Percentiles rank a stretch among this genome's conserved stretches.
Evolutionary conservation across 37 sponge, comb jelly and placozoan species (phyloP).

Genomic region (Beroe forskalii): DNA sequence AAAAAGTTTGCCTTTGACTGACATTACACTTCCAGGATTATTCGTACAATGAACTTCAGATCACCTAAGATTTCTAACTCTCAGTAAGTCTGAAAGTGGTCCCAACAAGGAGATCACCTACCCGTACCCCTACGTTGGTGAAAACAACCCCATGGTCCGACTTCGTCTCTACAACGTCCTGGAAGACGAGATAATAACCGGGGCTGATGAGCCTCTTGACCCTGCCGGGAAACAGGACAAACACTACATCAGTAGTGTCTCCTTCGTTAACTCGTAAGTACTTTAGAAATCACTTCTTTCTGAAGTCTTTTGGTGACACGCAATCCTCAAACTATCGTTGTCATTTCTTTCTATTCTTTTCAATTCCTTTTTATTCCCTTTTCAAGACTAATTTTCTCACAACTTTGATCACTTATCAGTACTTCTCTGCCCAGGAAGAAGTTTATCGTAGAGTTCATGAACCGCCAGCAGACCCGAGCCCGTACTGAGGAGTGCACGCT

Average conservation of each 20-base stretch:
- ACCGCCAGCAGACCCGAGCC: conserved; percentile 15
- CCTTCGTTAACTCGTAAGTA: conserved; percentile 43
- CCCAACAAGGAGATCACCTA: not conserved
- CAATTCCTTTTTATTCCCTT: too few species aligned
- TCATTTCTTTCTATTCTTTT: too few species aligned
- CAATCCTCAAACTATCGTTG: too few species aligned
- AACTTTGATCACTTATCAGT: not conserved
- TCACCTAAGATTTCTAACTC: too few species aligned
- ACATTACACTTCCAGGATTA: not conserved
- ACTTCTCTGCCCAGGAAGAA: conserved; percentile 50
- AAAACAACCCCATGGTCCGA: conserved; percentile 9
- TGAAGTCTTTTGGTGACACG: too few species aligned
- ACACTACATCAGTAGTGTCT: conserved; percentile 5
- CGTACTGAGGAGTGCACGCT: conserved; percentile 27
- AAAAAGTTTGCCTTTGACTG: not conserved
- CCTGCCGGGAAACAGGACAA: conserved; percentile 9
- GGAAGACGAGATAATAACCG: not conserved
- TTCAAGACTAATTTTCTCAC: too few species aligned
- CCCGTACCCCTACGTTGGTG: not conserved
- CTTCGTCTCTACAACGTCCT: not conserved
- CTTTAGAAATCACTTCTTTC: too few species aligned
- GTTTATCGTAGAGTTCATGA: conserved; percentile 42
- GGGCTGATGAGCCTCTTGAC: conserved; percentile 4
- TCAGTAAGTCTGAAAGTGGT: not conserved
- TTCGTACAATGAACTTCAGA: too few species aligned